phyloP scores from a whole-genome alignment of 1,140 invertebrate species.

The Drosophila takahashii region DNA sequence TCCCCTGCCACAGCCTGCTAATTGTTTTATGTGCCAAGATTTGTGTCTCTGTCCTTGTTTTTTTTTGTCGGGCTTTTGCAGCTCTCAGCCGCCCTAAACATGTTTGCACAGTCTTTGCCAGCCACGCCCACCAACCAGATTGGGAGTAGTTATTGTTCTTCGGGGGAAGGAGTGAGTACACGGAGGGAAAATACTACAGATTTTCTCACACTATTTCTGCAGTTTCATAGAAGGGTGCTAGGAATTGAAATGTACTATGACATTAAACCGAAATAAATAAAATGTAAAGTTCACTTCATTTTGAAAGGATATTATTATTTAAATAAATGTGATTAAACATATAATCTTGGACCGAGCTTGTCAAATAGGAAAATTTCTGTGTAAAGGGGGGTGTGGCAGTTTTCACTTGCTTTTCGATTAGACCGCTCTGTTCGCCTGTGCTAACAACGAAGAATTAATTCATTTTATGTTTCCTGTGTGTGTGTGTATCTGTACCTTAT shows the following conservation, averaged over 20 bases:
- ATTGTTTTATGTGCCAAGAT: constrained; percentile 83
- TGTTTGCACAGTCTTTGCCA: constrained; percentile 53
- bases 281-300: too few species aligned
- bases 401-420: constrained; percentile 83
- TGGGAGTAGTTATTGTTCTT: constrained; percentile 59
- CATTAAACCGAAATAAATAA: too few species aligned
- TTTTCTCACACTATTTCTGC: neutral
- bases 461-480: constrained; percentile 78
- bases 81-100: constrained; percentile 66
- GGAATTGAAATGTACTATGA: too few species aligned
- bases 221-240: too few species aligned
- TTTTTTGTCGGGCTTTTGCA: constrained; percentile 13
- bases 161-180: neutral
- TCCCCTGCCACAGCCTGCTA: constrained; percentile 51
- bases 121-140: constrained; percentile 56
- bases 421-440: constrained; percentile 53
- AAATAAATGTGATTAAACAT: too few species aligned
- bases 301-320: too few species aligned
- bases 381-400: constrained; percentile 25
- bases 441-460: constrained; percentile 78
- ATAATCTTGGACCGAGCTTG: too few species aligned
- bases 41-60: constrained; percentile 75
- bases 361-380: too few species aligned
- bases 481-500: constrained; percentile 56
- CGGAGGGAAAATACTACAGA: neutral